A percentile compares a stretch with the other conserved stretches of the same genome.
Conservation (phyloP, 1,140 invertebrate genomes). For the Ceratosolen solmsi region DNA sequence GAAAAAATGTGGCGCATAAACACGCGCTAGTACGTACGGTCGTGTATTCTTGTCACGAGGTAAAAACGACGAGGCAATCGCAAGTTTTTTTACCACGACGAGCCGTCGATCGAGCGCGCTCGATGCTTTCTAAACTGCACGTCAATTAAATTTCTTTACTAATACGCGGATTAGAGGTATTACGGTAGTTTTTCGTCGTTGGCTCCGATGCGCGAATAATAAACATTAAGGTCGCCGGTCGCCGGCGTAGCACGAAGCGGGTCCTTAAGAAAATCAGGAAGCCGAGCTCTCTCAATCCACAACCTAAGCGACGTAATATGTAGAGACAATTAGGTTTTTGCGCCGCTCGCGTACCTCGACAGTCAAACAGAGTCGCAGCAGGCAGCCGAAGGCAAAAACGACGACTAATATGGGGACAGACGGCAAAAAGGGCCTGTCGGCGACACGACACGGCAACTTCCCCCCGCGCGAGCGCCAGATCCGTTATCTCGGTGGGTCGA, state of each 20-base stretch:
- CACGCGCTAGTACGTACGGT: neutral
- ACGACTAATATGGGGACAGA: neutral
- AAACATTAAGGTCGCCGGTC: neutral
- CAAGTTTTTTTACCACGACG: neutral
- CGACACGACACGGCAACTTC: neutral
- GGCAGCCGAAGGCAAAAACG: too few species aligned
- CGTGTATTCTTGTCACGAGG: neutral
- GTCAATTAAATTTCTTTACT: constrained; percentile 19
- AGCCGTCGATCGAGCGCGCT: neutral
- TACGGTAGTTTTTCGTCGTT: neutral
- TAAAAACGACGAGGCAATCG: constrained; percentile 9
- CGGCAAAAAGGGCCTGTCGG: neutral
- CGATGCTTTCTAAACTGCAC: constrained; percentile 11
- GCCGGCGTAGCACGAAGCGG: neutral
- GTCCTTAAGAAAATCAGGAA: neutral
- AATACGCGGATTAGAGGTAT: neutral
- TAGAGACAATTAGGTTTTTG: constrained; percentile 2
- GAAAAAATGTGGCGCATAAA: neutral
- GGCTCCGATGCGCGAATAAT: neutral
- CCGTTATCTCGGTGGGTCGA: constrained; percentile 15
- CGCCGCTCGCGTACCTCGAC: neutral
- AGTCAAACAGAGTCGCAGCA: too few species aligned
- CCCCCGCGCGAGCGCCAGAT: constrained; percentile 1
- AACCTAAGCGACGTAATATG: neutral
- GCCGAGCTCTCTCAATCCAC: neutral